Evolutionary conservation across 2,113 vertebrate genomes (phyloP).

Genomic region (Rhinolophus ferrumequinum): DNA sequence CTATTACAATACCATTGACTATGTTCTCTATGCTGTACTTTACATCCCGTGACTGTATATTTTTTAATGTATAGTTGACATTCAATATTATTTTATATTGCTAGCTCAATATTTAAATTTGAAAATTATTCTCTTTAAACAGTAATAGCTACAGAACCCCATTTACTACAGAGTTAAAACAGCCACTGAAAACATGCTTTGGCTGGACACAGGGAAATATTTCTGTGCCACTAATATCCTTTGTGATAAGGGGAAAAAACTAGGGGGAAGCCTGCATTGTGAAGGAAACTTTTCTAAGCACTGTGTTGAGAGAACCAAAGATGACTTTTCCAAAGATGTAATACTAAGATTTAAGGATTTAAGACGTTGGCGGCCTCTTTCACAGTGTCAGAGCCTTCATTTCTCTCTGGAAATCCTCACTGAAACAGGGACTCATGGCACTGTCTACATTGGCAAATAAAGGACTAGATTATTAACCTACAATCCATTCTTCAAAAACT

Average conservation of each 20-base stretch:
- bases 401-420: not conserved
- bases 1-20: no score
- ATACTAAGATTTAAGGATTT: not conserved
- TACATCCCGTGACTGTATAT: no score
- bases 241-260: not conserved
- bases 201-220: not conserved
- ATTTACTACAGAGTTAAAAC: not conserved
- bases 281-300: not conserved
- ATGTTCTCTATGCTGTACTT: no score
- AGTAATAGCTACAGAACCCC: not conserved
- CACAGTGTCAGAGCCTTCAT: not conserved
- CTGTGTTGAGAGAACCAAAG: not conserved
- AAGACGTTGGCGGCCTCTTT: not conserved
- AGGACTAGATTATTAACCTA: not conserved
- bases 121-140: not conserved
- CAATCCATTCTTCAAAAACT: not conserved
- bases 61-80: no score
- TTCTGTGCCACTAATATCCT: not conserved
- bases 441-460: not conserved
- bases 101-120: not conserved
- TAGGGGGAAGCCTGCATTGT: not conserved
- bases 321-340: not conserved
- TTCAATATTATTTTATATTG: not conserved
- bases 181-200: not conserved
- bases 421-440: not conserved